phyloP scores from a whole-genome alignment of 2,888 invertebrate species.

The Acrobasis suavella region DNA sequence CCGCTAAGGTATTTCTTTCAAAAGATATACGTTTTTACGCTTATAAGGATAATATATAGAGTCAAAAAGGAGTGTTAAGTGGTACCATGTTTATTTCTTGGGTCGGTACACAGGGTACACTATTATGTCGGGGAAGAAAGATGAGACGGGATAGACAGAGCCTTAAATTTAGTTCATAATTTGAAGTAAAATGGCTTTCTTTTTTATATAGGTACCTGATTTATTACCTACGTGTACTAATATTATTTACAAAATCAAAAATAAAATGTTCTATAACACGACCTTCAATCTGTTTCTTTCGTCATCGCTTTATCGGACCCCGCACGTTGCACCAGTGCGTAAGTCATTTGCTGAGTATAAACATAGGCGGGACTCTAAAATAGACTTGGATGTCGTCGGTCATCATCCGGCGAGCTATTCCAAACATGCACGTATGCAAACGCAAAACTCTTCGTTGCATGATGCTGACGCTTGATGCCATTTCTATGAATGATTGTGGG shows the following conservation, averaged over 20 bases:
- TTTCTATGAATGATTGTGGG: neutral
- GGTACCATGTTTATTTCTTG: no score
- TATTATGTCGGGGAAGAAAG: no score
- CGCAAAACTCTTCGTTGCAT: neutral
- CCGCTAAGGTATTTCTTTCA: no score
- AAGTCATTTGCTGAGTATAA: constrained; percentile 11
- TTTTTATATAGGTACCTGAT: no score
- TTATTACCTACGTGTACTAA: no score
- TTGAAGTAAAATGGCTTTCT: no score
- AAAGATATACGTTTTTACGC: no score
- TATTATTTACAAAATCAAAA: neutral
- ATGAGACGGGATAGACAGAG: no score
- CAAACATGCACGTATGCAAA: constrained; percentile 13
- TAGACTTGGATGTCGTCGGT: constrained; percentile 15
- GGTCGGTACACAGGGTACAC: no score
- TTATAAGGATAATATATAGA: no score
- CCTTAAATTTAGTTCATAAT: no score
- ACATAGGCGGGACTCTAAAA: constrained; percentile 4
- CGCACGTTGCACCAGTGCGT: constrained; percentile 3
- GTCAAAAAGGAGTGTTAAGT: no score
- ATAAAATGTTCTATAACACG: neutral
- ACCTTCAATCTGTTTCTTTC: constrained; percentile 2
- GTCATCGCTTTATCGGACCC: constrained; percentile 7
- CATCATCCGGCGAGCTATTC: constrained; percentile 15
- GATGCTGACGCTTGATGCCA: neutral